phyloP scores from a whole-genome alignment of 2,797 vertebrate genomes.

The Synanceia verrucosa region DNA sequence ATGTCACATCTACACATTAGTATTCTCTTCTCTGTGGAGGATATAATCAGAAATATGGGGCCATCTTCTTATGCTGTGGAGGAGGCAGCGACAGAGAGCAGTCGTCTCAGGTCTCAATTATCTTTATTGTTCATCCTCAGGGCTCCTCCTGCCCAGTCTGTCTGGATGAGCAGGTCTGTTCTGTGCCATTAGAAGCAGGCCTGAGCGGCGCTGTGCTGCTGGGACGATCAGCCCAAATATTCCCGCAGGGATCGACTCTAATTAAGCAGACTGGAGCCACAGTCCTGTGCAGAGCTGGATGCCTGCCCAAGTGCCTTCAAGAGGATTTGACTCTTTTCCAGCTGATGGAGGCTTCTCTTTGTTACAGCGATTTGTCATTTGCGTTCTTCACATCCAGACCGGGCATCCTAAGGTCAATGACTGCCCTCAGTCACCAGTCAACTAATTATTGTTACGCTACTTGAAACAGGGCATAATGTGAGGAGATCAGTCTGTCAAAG shows the following conservation, averaged over 20 bases:
- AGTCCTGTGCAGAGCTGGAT: slow-evolving; percentile 66
- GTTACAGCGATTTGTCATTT: slow-evolving; percentile 62
- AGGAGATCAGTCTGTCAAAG: slow-evolving; percentile 40
- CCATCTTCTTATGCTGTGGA: slow-evolving; percentile 6
- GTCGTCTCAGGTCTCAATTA: slow-evolving; percentile 51
- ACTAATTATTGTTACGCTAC: slow-evolving; percentile 50
- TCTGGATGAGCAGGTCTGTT: slow-evolving; percentile 37
- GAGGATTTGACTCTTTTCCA: slow-evolving; percentile 65
- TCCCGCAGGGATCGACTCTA: slow-evolving; percentile 70
- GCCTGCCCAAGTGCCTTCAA: slow-evolving; percentile 67
- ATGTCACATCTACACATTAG: slow-evolving; percentile 17
- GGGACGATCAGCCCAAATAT: slow-evolving; percentile 68
- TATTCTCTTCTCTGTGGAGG: slow-evolving; percentile 28
- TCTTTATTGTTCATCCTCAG: slow-evolving; percentile 34
- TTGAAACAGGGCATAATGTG: slow-evolving; percentile 20
- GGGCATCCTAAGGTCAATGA: slow-evolving; percentile 50
- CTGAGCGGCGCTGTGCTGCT: slow-evolving; percentile 41
- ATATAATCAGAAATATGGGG: slow-evolving; percentile 27
- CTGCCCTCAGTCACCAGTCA: slow-evolving; percentile 50
- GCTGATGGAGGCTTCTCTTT: slow-evolving; percentile 61
- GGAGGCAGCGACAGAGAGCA: slow-evolving; percentile 4
- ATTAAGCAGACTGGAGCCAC: slow-evolving; percentile 73
- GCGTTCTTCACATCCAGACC: slow-evolving; percentile 48
- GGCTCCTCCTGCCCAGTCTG: slow-evolving; percentile 33
- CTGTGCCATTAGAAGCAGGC: slow-evolving; percentile 24